These are phyloP conservation scores for Megalops atlanticus DNA, from an alignment of 2,113 vertebrate genomes.

Conservation along the genomic window DNA sequence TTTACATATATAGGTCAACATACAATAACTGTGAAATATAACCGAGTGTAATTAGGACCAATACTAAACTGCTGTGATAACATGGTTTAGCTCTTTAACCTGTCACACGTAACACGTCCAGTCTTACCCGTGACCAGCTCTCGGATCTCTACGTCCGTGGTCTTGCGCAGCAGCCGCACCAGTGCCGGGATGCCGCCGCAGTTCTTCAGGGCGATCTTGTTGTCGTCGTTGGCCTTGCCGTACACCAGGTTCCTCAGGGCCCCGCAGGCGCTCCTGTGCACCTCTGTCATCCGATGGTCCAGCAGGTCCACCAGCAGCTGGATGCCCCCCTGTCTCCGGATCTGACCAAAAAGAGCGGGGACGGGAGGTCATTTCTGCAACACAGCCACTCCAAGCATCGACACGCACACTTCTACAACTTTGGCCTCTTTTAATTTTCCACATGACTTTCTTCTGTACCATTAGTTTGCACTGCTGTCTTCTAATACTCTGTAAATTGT, in stretches of 20 bases:
- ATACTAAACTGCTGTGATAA: background rate
- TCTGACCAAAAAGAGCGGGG: slow-evolving; percentile 69
- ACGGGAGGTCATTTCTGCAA: background rate
- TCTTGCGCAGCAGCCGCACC: slow-evolving; percentile 93
- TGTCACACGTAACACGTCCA: background rate
- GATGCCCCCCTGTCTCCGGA: slow-evolving; percentile 94
- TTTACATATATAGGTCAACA: no score
- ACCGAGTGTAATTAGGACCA: no score
- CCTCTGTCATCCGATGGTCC: slow-evolving; percentile 96
- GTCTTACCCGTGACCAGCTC: slow-evolving; percentile 95
- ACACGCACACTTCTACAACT: slow-evolving; percentile 15
- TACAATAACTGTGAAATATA: no score
- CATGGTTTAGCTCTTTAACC: background rate
- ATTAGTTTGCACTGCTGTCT: background rate
- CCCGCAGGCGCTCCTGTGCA: slow-evolving; percentile 96
- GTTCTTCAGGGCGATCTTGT: slow-evolving; percentile 97
- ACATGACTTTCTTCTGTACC: background rate
- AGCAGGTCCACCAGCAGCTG: slow-evolving; percentile 94
- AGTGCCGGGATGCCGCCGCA: slow-evolving; percentile 95
- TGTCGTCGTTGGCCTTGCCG: slow-evolving; percentile 96
- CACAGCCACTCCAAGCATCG: background rate
- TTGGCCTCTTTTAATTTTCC: no score
- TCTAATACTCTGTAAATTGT: background rate
- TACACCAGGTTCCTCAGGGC: slow-evolving; percentile 96
- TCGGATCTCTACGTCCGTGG: slow-evolving; percentile 92